Evolutionary conservation across 2,888 invertebrate genomes (phyloP), one percentile per base, ranked within the genome.

Genomic region (Teleogryllus oceanicus): DNA sequence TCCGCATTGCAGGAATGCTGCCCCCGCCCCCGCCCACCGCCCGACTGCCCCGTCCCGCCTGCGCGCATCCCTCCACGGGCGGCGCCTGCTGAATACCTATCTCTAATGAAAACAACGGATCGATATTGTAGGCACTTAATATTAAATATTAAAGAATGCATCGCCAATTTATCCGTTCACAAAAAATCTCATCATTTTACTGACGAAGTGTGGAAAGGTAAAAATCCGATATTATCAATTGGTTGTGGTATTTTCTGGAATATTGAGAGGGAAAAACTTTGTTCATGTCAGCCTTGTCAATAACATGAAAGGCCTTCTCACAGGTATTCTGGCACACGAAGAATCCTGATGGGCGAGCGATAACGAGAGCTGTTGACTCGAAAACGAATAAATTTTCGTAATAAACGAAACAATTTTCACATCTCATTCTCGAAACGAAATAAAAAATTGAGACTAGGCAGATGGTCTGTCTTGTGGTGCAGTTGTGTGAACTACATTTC

Each of bases 131-230:
- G 62, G 62, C 62, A 62, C 16, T 18, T n/a, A 4, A 62, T 62
- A 62, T 62, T 62, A 62, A 62, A 62, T 18, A 62, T 62, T 62
- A 62, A 62, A 62, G 62, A 62, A 62, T 62, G 62, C 62, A 62
- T 62, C 8, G 62, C n/a, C 62, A 62, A 62, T 62, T 62, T n/a
- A 62, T 12, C 62, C 16, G n/a, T 62, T 18, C n/a, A 62, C 62
- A 62, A 62, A 62, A 62, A 62, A 62, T 62, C 62, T n/a, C n/a
- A 62, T n/a, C 62, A 62, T 62, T 62, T 62, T 5, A 62, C 13
- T n/a, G 62, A 13, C n/a, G 62, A 5, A 62, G n/a, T n/a, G 62
- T n/a, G 62, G 62, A 62, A n/a, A 62, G 62, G n/a, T 13, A 62
- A 62, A 62, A 62, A 62, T 62, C 62, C 62, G 16, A 62, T 62